These are phyloP conservation scores for Holocentrus rufus DNA, from an alignment of 2,797 vertebrate species.

Conservation along the genomic window DNA sequence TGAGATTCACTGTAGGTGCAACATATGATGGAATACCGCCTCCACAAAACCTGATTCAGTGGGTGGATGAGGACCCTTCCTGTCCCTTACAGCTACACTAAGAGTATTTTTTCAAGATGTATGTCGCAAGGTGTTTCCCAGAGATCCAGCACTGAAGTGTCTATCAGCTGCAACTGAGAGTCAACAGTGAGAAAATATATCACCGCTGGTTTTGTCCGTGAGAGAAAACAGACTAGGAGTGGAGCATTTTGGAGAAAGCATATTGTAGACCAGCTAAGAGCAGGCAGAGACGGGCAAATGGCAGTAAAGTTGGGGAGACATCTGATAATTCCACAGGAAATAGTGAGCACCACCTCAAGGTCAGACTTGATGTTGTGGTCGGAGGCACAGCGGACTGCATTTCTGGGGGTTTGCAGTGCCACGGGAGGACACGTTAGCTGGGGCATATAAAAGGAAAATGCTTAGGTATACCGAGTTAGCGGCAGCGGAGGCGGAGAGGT, in stretches of 20 bases:
- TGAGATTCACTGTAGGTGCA: no score
- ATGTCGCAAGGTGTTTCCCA: no score
- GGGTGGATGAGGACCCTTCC: no score
- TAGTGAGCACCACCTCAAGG: constrained; percentile 26
- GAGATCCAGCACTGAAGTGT: no score
- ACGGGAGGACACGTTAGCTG: constrained; percentile 36
- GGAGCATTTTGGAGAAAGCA: constrained; percentile 13
- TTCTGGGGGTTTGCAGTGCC: constrained; percentile 36
- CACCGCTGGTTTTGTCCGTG: background rate
- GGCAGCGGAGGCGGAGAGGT: constrained; percentile 54
- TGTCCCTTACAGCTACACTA: no score
- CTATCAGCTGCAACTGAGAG: no score
- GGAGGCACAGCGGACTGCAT: constrained; percentile 30
- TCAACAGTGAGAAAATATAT: no score
- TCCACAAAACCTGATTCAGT: no score
- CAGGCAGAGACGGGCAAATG: background rate
- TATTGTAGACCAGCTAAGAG: constrained; percentile 28
- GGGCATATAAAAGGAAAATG: constrained; percentile 44
- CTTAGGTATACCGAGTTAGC: constrained; percentile 47
- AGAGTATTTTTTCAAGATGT: no score
- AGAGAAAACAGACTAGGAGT: background rate
- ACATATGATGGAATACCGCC: no score
- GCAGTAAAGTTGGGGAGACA: background rate
- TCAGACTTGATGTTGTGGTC: constrained; percentile 45
- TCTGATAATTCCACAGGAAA: constrained; percentile 56